Percentiles rank a stretch among this genome's conserved stretches.
These are phyloP conservation scores for Masticophis lateralis DNA, from an alignment of 2,797 vertebrate genomes.

Conservation along the genomic window DNA sequence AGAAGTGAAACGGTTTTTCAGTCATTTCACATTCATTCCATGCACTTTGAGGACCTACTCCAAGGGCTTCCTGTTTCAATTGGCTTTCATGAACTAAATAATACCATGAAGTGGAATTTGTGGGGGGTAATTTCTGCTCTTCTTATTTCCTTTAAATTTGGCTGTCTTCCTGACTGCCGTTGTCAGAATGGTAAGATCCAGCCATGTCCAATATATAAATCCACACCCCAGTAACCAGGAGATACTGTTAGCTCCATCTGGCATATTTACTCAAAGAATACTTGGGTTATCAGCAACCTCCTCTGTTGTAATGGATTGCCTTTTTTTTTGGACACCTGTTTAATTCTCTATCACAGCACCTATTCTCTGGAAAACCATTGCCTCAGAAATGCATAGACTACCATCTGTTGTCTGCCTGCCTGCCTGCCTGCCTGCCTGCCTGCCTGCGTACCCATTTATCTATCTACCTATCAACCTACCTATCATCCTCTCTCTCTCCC, in stretches of 20 bases:
- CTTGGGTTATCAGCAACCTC: background rate
- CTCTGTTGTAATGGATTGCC: background rate
- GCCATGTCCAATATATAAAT: background rate
- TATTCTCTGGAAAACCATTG: background rate
- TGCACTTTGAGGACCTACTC: background rate
- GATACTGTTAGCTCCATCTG: background rate
- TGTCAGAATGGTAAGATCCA: background rate
- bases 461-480: no score
- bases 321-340: background rate
- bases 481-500: no score
- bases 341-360: background rate
- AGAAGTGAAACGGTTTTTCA: background rate
- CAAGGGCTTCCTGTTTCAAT: background rate
- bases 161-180: background rate
- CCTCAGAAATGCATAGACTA: background rate
- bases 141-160: background rate
- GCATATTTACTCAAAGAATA: background rate
- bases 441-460: background rate
- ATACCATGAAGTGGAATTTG: background rate
- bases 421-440: background rate
- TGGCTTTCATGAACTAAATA: background rate
- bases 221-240: background rate
- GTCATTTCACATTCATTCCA: background rate
- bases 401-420: background rate
- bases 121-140: background rate